Evolutionary conservation across 1,140 invertebrate genomes (phyloP), one percentile per base, ranked within the genome.

Genomic region (Lepidurus packardi): DNA sequence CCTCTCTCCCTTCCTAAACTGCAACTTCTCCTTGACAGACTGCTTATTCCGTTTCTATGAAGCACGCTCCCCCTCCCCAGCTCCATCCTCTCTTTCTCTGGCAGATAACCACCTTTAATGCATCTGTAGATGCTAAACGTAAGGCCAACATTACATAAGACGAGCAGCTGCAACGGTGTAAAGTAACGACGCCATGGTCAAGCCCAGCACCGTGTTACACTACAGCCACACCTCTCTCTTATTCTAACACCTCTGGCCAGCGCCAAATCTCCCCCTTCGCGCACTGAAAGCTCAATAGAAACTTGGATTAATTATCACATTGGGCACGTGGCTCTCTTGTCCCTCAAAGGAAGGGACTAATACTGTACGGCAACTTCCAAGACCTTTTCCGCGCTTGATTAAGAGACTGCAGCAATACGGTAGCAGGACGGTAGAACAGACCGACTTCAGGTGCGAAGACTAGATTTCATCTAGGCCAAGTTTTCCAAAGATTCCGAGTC

Each of bases 81-180:
- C 25, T 25, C 25, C 25, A 25, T 25, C 25, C 25, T 21, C 53
- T 65, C 53, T 21, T n/a, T 65, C 53, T 65, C 53, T 65, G 21
- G 21, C 21, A 65, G 53, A 65, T 65, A 65, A n/a, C 53, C 53
- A 65, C 53, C 53, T 65, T 65, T 21, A 65, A 65, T 65, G 13
- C 53, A 65, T 65, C 53, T 65, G 53, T 65, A 65, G 53, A 65
- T 65, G 53, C 53, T 65, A 65, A 65, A 47, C 9, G 21, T 4
- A 65, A 65, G 53, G 21, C 53, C 53, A 65, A 65, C 53, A n/a
- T 65, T 65, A 65, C 53, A 65, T n/a, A 65, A 65, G 47, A 65
- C 4, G 53, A 21, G 53, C 53, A 65, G 53, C 53, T 65, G 53
- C 53, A 65, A 16, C 53, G 16, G 6, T 13, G 53, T 13, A 65